Evolutionary conservation across 2,888 invertebrate genomes (phyloP).

Genomic region (Phymatocera aterrima): DNA sequence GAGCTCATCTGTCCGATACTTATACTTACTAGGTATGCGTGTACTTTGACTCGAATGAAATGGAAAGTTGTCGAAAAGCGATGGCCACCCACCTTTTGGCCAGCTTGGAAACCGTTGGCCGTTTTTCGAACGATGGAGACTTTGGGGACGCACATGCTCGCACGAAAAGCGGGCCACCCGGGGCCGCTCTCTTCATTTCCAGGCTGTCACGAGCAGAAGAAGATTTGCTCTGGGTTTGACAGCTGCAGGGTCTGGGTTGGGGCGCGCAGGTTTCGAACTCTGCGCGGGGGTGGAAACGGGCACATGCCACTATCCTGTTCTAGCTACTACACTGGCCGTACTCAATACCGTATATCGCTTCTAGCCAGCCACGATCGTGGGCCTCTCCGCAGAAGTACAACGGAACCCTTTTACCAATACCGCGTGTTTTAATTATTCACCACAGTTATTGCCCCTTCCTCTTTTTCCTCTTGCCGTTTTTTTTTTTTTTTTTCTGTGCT

Average conservation of each 20-base stretch:
- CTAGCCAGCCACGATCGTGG: constrained; percentile 25
- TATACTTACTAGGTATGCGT: not conserved
- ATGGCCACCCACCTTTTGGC: not conserved
- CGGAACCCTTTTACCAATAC: constrained; percentile 32
- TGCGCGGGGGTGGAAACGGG: constrained; percentile 59
- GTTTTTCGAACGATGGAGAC: not conserved
- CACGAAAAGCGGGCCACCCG: constrained; percentile 42
- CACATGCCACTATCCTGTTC: constrained; percentile 38
- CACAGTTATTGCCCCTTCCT: constrained; percentile 11
- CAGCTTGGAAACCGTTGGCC: not conserved
- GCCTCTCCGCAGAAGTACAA: not conserved
- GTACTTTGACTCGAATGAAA: not conserved
- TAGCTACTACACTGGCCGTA: not conserved
- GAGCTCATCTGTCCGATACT: too few relatives aligned
- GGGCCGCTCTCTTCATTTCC: constrained; percentile 73
- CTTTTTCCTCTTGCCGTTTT: constrained; percentile 28
- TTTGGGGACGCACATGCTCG: constrained; percentile 16
- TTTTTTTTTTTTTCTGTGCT: too few relatives aligned
- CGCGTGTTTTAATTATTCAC: constrained; percentile 37
- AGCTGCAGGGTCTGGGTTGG: constrained; percentile 72
- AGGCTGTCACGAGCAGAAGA: constrained; percentile 72
- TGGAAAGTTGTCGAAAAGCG: not conserved
- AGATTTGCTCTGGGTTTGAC: constrained; percentile 74
- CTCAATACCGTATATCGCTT: constrained; percentile 28
- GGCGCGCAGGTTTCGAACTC: constrained; percentile 62